These are phyloP conservation scores for Aegypius monachus DNA, from an alignment of 2,113 vertebrate genomes.

Conservation along the genomic window DNA sequence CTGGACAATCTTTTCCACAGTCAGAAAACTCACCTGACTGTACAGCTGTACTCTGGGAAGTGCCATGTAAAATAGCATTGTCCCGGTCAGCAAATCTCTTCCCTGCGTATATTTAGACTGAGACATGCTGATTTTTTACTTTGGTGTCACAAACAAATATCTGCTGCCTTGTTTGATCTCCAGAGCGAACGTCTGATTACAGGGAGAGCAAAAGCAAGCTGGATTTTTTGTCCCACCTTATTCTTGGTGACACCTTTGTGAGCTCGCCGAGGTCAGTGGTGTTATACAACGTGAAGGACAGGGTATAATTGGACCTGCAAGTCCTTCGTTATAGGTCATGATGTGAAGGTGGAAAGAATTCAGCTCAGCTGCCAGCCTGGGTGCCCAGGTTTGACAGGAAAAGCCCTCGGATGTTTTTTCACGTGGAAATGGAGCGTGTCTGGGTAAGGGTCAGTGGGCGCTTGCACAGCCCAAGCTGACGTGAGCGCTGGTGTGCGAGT, in stretches of 20 bases:
- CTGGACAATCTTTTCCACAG: not conserved
- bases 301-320: rapidly evolving
- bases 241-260: not conserved
- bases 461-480: not conserved
- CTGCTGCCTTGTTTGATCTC: not conserved
- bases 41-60: not conserved
- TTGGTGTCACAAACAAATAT: not conserved
- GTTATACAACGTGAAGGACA: rapidly evolving
- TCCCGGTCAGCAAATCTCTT: not conserved
- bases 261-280: not conserved
- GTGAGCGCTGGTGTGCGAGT: rapidly evolving
- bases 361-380: not conserved
- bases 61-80: rapidly evolving
- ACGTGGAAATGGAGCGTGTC: rapidly evolving
- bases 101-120: not conserved
- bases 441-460: rapidly evolving
- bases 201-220: not conserved
- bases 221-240: not conserved
- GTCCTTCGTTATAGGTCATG: rapidly evolving
- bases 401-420: not conserved
- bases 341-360: not conserved
- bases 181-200: rapidly evolving
- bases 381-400: not conserved
- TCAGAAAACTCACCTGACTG: not conserved
- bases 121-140: constrained; percentile 29